Base-by-base conservation (phyloP, 2,797 vertebrate genomes). In the Dipus sagitta region DNA sequence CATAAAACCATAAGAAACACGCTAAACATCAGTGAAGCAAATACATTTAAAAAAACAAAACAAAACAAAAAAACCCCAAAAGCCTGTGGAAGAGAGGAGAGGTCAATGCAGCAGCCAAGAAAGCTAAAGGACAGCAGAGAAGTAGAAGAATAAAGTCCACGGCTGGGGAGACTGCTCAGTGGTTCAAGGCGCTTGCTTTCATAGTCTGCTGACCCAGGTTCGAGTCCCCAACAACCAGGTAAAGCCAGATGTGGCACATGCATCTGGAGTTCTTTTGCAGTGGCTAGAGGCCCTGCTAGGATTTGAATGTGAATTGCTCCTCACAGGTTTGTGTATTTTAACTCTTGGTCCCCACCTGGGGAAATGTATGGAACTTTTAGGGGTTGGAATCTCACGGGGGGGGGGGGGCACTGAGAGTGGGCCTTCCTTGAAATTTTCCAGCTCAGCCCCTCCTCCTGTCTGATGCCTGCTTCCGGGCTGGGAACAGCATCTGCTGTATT, bases 21-120 rank as follows among this genome's bases (percentile, higher is more conserved):
- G 86, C 62, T 64, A 82, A 96, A 91, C 91, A 97, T 96, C 96
- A 95, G 21, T 97, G 98, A 98, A 97, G 95, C 97, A 93, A 97
- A 97, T 96, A 96, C 20, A 79, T 93, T 68, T 58, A 81, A 90
- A 93, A 95, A 93, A 94, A 24, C 17, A n/a, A 70, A 67, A 18
- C 3, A 4, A 38, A 38, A 79, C 32, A 34, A 34, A 8, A 42
- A 21, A 82, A 3, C 65, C 42, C 38, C 78, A 92, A 96, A 88
- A 34, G 38, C 17, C 88, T 96, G 85, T 81, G 86, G 88, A 90
- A 68, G 42, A 86, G 68, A 91, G 82, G 54, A 75, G 24, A 87
- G 88, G 85, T 96, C 83, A 81, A 23, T 23, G 28, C 9, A 54
- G 32, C 34, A 60, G 67, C 52, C 78, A 47, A 96, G 86, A 77